Evolutionary conservation across 2,888 invertebrate genomes (phyloP), one percentile per base, ranked within the genome.

Genomic region (Cephus runcator): DNA sequence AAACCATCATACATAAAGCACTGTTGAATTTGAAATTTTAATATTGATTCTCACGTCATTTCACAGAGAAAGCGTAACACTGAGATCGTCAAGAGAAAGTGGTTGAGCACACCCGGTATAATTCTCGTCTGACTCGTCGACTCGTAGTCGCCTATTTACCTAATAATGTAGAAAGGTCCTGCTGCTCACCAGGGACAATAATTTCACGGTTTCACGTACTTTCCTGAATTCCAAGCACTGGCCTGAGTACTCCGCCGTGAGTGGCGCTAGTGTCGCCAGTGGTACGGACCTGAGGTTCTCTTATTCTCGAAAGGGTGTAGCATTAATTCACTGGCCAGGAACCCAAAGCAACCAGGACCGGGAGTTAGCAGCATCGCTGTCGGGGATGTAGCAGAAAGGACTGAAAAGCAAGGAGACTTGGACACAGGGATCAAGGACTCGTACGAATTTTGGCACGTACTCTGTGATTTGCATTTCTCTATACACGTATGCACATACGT

Each of bases 341-440:
- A 68, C 36, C 56, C 30, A 34, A 40, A 75, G 75, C 77, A 79
- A 80, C 81, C 56, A 56, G 40, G 40, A 40, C 40, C 40, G 23
- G 23, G 56, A 56, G 56, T 56, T 23, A 9, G 0, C 56, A 56
- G 40, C 23, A 23, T 40, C 6, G 40, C 40, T 23, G 40, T 23
- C 1, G 15, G 4, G 23, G 56, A 9, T 23, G 23, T 56, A 56
- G 9, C 9, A 56, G 56, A 56, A 23, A 23, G 56, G 56, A 56
- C 56, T 23, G 56, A 56, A 56, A 23, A 23, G 56, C 56, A 56
- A 9, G 23, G 56, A 56, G 56, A 56, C 23, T 56, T 3, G 56
- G 23, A 56, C 56, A 23, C 56, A 23, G 23, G 56, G 56, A 56
- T 56, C 56, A 23, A 56, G 56, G 56, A 56, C 1, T 56, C 23